These are phyloP conservation scores for Pseudochaenichthys georgianus DNA, from an alignment of 2,797 vertebrate genomes.

Conservation along the genomic window DNA sequence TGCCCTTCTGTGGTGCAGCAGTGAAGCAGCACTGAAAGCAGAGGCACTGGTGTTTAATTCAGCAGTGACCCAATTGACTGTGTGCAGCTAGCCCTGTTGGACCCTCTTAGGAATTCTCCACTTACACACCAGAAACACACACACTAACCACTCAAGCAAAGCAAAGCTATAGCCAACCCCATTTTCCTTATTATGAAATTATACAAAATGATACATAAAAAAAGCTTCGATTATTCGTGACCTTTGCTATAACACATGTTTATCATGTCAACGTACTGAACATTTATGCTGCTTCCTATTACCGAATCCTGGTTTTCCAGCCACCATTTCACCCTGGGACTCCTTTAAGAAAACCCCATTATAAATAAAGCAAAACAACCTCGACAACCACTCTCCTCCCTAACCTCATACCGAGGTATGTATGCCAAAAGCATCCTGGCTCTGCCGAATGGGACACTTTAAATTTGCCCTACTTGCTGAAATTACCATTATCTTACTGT, in stretches of 20 bases:
- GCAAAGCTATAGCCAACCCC: constrained; percentile 46
- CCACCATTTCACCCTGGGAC: constrained; percentile 24
- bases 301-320: constrained; percentile 11
- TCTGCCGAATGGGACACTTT: constrained; percentile 1
- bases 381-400: constrained; percentile 28
- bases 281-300: constrained; percentile 35
- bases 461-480: constrained; percentile 26
- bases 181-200: constrained; percentile 33
- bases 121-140: constrained; percentile 30
- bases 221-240: constrained; percentile 13
- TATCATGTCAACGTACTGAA: constrained; percentile 8
- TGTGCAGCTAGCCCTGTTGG: constrained; percentile 51
- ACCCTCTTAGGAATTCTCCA: constrained; percentile 69
- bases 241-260: not conserved
- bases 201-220: constrained; percentile 34
- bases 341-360: constrained; percentile 13
- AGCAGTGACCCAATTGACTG: constrained; percentile 80
- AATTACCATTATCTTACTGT: constrained; percentile 30
- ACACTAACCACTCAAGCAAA: constrained; percentile 24
- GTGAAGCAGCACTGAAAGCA: constrained; percentile 45
- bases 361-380: constrained; percentile 43
- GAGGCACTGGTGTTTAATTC: constrained; percentile 75
- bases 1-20: constrained; percentile 48
- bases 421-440: constrained; percentile 14
- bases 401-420: not conserved